Evolutionary conservation across 2,797 vertebrate genomes (phyloP).

Genomic region (Simalia tracyae): DNA sequence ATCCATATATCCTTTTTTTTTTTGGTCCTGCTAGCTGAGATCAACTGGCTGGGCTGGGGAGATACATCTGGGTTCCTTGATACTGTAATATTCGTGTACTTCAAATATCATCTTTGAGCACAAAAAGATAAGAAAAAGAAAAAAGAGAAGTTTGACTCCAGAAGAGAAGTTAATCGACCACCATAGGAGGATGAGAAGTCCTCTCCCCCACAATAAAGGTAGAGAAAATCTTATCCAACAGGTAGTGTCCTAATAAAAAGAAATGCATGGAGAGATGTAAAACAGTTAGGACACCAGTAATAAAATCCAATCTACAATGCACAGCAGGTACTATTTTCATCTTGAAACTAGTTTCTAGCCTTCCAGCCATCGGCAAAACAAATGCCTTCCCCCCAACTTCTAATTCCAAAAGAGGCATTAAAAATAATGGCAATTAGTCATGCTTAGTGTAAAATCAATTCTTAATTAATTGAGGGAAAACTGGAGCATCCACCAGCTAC

Average conservation of each 20-base stretch:
- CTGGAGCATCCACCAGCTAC: background rate
- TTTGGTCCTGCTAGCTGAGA: background rate
- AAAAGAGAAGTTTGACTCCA: background rate
- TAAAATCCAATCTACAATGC: background rate
- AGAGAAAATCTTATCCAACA: background rate
- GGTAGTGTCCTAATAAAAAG: background rate
- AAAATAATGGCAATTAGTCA: constrained; percentile 1
- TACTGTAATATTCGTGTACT: background rate
- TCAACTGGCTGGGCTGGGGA: background rate
- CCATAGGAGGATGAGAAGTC: background rate
- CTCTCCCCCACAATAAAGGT: background rate
- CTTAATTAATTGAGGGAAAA: constrained; percentile 23
- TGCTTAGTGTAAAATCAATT: constrained; percentile 24
- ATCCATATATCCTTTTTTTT: background rate
- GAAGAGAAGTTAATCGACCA: background rate
- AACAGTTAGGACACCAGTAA: background rate
- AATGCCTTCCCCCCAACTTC: background rate
- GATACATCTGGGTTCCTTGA: background rate
- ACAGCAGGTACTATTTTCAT: background rate
- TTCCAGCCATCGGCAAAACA: background rate
- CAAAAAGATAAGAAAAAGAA: background rate
- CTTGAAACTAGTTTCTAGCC: background rate
- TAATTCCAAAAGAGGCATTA: constrained; percentile 22
- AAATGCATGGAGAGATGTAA: background rate
- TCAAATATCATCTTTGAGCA: background rate